These are phyloP conservation scores for Pseudorasbora parva DNA, from an alignment of 2,113 vertebrate species.

Conservation along the genomic window DNA sequence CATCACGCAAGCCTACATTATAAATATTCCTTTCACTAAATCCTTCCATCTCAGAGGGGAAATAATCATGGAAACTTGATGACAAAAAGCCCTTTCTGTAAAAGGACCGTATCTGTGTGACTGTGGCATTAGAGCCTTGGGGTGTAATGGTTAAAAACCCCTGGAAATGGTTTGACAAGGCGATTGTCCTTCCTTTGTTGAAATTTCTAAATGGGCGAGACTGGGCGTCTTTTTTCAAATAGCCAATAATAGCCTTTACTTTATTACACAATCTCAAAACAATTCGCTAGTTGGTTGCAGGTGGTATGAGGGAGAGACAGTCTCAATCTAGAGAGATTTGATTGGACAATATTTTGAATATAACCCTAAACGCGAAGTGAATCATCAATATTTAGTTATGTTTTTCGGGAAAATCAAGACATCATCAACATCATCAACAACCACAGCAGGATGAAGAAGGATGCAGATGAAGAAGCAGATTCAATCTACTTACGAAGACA, in stretches of 20 bases:
- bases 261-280: neutral
- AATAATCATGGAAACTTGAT: neutral
- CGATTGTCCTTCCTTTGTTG: neutral
- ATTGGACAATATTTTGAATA: neutral
- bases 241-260: neutral
- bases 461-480: neutral
- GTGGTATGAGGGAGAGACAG: neutral
- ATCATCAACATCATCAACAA: too few relatives aligned
- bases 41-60: neutral
- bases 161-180: neutral
- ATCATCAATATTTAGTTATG: neutral
- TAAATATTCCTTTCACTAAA: neutral
- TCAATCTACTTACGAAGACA: neutral
- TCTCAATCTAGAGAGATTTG: neutral
- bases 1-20: neutral
- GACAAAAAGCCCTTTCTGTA: neutral
- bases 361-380: neutral
- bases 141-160: neutral
- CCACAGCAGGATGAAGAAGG: neutral
- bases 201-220: neutral
- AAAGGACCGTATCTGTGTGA: neutral
- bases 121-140: neutral
- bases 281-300: neutral
- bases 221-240: neutral
- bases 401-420: neutral